phyloP scores from a whole-genome alignment of 2,797 vertebrate genomes.

The Sus cebifrons region DNA sequence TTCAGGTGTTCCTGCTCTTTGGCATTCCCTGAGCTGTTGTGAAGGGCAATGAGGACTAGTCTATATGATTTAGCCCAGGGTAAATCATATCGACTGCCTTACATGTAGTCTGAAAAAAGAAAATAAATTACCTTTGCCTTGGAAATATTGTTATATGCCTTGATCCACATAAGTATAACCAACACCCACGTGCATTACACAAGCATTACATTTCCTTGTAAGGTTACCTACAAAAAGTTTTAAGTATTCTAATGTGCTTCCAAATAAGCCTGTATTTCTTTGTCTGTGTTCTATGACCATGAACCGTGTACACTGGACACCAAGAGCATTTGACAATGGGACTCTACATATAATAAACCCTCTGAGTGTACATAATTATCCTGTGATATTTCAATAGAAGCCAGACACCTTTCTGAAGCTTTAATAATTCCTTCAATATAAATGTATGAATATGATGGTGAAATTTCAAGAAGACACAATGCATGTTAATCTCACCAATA shows the following conservation, averaged over 20 bases:
- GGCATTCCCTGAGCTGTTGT: background rate
- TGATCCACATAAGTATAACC: background rate
- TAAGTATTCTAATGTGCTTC: slow-evolving; percentile 13
- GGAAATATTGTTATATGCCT: background rate
- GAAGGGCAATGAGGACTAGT: slow-evolving; percentile 14
- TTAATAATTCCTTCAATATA: slow-evolving; percentile 43
- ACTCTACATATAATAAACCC: background rate
- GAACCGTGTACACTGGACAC: background rate
- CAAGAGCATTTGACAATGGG: background rate
- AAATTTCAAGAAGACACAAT: background rate
- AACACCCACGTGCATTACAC: background rate
- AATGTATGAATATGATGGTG: background rate
- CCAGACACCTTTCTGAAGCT: slow-evolving; percentile 1
- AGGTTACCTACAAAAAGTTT: background rate
- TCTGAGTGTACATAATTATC: background rate
- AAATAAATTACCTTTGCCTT: slow-evolving; percentile 31
- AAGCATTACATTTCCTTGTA: background rate
- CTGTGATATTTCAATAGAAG: slow-evolving; percentile 34
- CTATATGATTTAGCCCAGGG: background rate
- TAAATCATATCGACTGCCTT: background rate
- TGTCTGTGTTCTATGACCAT: background rate
- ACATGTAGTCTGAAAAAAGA: slow-evolving; percentile 28
- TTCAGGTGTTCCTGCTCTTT: background rate
- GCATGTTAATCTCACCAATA: slow-evolving; percentile 42
- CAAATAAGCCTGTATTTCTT: background rate